Evolutionary conservation across 2,888 invertebrate genomes (phyloP), one percentile per base, ranked within the genome.

Genomic region (Tortrix viridana): DNA sequence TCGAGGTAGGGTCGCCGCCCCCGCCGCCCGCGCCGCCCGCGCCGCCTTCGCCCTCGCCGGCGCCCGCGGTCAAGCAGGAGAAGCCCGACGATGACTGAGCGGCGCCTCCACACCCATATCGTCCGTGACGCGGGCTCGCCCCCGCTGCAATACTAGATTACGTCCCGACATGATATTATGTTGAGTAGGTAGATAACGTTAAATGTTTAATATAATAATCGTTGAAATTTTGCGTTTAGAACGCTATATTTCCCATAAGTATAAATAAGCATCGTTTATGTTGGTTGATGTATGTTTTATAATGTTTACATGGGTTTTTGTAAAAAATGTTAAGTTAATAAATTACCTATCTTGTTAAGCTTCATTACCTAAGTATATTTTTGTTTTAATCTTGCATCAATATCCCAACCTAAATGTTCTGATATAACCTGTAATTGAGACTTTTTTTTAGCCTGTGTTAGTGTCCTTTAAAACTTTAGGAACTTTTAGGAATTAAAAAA

Each of bases 71-170:
- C 18, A 92, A 92, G 71, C 88, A 86, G 70, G 92, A 92, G 73
- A 86, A 86, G 67, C 83, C 81, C 43, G 91, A 89, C 63, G 89
- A 87, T 73, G 88, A 89, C 71, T 86, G 75, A 84, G 71, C 62
- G 68, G 67, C 67, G 60, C 65, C 65, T 55, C 65, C 60, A 67
- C 70, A 81, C 84, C 76, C 68, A 72, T 84, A 79, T 87, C 91
- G 91, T 91, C 91, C 90, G 79, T 70, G 68, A 84, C 72, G 88
- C 84, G 88, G 85, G 79, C 65, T 63, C 65, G 56, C 47, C 68
- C 79, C 90, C 90, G 88, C 84, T 83, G 91, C 91, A 92, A 92
- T 92, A 92, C 84, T 90, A 89, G 89, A 88, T 87, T 87, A 90
- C 91, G 91, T 92, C 91, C 91, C 83, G 79, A 77, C 74, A 77